Evolutionary conservation across 2,797 vertebrate species (phyloP).

Genomic region (Pachyuromys duprasi): DNA sequence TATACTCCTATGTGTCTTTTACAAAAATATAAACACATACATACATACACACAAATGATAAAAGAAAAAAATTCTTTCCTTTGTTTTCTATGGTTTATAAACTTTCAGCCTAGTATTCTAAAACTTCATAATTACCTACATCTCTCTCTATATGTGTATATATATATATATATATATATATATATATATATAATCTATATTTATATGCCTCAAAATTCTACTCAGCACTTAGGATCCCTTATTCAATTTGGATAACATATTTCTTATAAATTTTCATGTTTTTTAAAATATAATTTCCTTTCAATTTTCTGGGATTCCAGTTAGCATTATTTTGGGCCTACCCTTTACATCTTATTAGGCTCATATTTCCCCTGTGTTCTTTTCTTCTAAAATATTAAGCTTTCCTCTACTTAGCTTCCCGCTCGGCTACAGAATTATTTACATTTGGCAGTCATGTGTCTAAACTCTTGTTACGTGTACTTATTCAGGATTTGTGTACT

Average conservation of each 20-base stretch:
- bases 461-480: background rate
- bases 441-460: background rate
- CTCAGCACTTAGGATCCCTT: background rate
- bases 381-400: background rate
- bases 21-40: background rate
- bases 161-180: background rate
- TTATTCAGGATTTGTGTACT: background rate
- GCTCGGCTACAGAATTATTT: slow-evolving; percentile 1
- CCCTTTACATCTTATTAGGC: background rate
- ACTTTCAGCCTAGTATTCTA: background rate
- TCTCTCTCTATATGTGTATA: no score
- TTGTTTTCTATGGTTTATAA: background rate
- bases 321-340: background rate
- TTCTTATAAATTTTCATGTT: slow-evolving; percentile 26
- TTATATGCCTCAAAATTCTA: background rate
- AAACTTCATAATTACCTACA: background rate
- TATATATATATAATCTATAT: background rate
- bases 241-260: slow-evolving; percentile 33
- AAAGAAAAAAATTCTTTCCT: background rate
- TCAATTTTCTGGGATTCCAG: slow-evolving; percentile 38
- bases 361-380: background rate
- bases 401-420: slow-evolving; percentile 22
- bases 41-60: background rate
- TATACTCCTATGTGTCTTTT: background rate
- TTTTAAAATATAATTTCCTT: background rate